Evolutionary conservation across 2,797 vertebrate genomes (phyloP), one percentile per base, ranked within the genome.

Genomic region (Champsocephalus gunnari): DNA sequence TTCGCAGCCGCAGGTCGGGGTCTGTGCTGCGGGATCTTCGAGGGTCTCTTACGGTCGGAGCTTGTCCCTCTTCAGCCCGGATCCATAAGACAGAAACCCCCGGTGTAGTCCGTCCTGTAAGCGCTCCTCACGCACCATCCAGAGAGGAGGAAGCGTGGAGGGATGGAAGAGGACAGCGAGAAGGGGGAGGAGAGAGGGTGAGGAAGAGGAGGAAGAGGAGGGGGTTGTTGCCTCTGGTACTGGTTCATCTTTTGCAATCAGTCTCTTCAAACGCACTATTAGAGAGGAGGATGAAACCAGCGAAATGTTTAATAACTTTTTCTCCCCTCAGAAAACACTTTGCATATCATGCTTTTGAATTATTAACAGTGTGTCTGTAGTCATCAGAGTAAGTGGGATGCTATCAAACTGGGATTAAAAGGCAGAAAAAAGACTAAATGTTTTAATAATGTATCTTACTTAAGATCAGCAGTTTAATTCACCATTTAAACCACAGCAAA

Each of bases 1-100:
- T 9, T 17, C 24, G 24, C 50, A 60, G 69, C 58, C 69, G 44
- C 44, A 11, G 51, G 19, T 50, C 56, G 12, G 58, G 60, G 57
- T 66, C 78, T 57, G 28, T 58, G 43, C 44, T 12, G 67, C 47
- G n/a, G 59, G 61, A 68, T 79, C 49, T 59, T 68, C 21, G 41
- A 47, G 21, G 63, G 43, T 77, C 54, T 72, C 47, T 16, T 56
- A 44, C 51, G 55, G 17, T 19, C 67, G 69, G 81, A 83, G 73
- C 67, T 69, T 64, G 77, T 66, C 48, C 41, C 55, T 79, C 57
- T 72, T 77, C 69, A 82, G 72, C 65, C 65, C 19, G 84, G 77
- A 81, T 88, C 88, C 90, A 87, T 90, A 81, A 83, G 84, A 71
- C 75, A 67, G 57, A 75, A 83, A 81, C 71, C 66, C 61, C 79